Percentiles rank a stretch among this genome's conserved stretches.
Evolutionary conservation across 2,113 vertebrate species (phyloP).

Genomic region (Camelus bactrianus): DNA sequence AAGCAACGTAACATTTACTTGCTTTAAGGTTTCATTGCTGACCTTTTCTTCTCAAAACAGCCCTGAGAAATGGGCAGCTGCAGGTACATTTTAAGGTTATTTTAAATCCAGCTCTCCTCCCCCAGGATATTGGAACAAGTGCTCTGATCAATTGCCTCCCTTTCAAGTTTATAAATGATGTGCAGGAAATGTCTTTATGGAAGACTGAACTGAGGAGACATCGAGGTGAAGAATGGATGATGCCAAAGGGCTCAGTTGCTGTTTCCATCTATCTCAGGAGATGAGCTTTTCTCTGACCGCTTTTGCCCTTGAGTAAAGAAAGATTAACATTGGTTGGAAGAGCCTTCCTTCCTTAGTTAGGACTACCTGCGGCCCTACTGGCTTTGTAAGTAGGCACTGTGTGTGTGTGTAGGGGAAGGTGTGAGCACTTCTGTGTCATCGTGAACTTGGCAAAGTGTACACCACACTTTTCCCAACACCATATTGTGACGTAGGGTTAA

Average conservation of each 20-base stretch:
- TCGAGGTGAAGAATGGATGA: constrained; percentile 23
- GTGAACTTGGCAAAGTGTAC: neutral
- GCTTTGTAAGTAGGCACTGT: neutral
- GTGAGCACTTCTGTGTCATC: neutral
- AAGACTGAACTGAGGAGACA: constrained; percentile 45
- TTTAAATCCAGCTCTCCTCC: neutral
- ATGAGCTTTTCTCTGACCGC: neutral
- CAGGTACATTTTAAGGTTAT: constrained; percentile 46
- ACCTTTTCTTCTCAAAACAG: constrained; percentile 63
- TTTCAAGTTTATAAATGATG: constrained; percentile 56
- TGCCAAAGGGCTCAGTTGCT: constrained; percentile 3
- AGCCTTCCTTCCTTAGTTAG: constrained; percentile 12
- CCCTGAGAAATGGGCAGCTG: constrained; percentile 26
- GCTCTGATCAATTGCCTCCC: constrained; percentile 35
- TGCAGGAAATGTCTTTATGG: constrained; percentile 56
- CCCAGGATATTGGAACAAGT: constrained; percentile 16
- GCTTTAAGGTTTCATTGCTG: constrained; percentile 35
- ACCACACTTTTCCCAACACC: neutral
- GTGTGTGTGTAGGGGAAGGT: accelerated
- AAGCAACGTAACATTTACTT: constrained; percentile 39
- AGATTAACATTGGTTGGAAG: neutral
- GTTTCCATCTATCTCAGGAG: constrained; percentile 44
- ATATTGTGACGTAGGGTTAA: neutral
- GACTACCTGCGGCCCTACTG: neutral
- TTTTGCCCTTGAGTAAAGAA: constrained; percentile 56